Percentiles rank a stretch among this genome's conserved stretches.
phyloP scores from a whole-genome alignment of 2,888 invertebrate species.

The Thymelicus sylvestris region DNA sequence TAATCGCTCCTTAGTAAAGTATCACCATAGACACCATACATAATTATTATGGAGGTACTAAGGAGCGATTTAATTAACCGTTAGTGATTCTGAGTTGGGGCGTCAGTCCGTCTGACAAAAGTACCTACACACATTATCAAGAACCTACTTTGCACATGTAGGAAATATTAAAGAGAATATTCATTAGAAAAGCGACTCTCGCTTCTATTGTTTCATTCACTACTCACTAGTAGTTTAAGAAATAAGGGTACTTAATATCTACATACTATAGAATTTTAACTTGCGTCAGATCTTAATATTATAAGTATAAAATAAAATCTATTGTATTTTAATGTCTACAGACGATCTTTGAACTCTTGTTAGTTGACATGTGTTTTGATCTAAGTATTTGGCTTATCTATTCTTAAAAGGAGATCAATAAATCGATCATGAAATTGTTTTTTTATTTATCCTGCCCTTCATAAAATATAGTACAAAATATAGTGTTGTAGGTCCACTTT shows the following conservation, averaged over 20 bases:
- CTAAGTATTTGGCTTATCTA: constrained; percentile 77
- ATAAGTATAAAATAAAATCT: constrained; percentile 45
- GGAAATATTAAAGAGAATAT: constrained; percentile 23
- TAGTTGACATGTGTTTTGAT: constrained; percentile 72
- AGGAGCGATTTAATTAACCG: no score
- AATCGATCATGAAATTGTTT: constrained; percentile 73
- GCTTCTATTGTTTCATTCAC: constrained; percentile 38
- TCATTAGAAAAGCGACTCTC: constrained; percentile 31
- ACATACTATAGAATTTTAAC: constrained; percentile 60
- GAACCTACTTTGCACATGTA: constrained; percentile 26
- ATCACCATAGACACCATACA: no score
- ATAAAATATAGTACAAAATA: no score
- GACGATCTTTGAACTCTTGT: constrained; percentile 60
- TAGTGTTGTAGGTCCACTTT: no score
- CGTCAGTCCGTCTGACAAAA: neutral
- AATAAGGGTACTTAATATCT: constrained; percentile 36
- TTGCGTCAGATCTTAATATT: constrained; percentile 72
- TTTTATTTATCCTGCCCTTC: constrained; percentile 59
- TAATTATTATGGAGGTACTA: no score
- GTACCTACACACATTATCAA: constrained; percentile 11
- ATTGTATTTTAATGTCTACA: constrained; percentile 50
- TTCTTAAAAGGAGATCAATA: constrained; percentile 77
- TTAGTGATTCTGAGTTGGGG: no score
- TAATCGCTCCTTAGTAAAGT: no score
- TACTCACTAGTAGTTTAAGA: constrained; percentile 38